These are phyloP conservation scores for Deroplatys truncata DNA, from an alignment of 2,888 invertebrate species.

Conservation along the genomic window DNA sequence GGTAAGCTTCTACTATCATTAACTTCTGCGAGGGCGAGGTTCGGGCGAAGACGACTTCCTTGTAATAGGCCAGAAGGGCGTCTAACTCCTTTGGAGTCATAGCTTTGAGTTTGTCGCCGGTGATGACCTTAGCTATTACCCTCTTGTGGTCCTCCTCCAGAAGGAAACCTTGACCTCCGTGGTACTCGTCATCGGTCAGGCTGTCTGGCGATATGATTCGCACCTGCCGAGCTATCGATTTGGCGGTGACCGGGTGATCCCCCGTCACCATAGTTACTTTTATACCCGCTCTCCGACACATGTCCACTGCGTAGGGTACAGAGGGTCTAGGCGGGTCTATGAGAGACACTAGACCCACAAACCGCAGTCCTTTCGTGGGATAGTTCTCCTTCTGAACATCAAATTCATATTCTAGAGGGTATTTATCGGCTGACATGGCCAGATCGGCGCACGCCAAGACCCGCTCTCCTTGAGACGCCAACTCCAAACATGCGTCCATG, in stretches of 20 bases:
- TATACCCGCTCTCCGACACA: slow-evolving; percentile 72
- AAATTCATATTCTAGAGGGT: slow-evolving; percentile 54
- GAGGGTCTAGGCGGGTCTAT: slow-evolving; percentile 61
- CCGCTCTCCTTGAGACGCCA: slow-evolving; percentile 58
- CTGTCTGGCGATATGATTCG: slow-evolving; percentile 60
- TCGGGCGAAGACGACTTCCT: slow-evolving; percentile 52
- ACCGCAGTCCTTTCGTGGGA: slow-evolving; percentile 58
- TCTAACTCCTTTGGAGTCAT: slow-evolving; percentile 1
- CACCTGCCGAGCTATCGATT: slow-evolving; percentile 60
- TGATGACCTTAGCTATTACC: slow-evolving; percentile 54
- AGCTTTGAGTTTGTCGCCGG: slow-evolving; percentile 41
- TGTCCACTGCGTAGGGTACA: slow-evolving; percentile 59
- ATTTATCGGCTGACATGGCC: slow-evolving; percentile 31
- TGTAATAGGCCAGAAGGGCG: slow-evolving; percentile 35
- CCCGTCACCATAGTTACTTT: slow-evolving; percentile 77
- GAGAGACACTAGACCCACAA: slow-evolving; percentile 60
- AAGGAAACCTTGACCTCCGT: slow-evolving; percentile 36
- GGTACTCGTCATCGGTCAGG: slow-evolving; percentile 65
- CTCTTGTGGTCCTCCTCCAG: slow-evolving; percentile 41
- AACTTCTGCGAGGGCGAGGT: slow-evolving; percentile 53
- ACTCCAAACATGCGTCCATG: slow-evolving; percentile 49
- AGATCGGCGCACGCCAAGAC: slow-evolving; percentile 44
- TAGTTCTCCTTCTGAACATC: slow-evolving; percentile 61
- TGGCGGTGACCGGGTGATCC: slow-evolving; percentile 78
- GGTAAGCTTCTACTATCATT: slow-evolving; percentile 72